Base-by-base conservation (phyloP, 1,140 invertebrate species). In the Bombyx mandarina region DNA sequence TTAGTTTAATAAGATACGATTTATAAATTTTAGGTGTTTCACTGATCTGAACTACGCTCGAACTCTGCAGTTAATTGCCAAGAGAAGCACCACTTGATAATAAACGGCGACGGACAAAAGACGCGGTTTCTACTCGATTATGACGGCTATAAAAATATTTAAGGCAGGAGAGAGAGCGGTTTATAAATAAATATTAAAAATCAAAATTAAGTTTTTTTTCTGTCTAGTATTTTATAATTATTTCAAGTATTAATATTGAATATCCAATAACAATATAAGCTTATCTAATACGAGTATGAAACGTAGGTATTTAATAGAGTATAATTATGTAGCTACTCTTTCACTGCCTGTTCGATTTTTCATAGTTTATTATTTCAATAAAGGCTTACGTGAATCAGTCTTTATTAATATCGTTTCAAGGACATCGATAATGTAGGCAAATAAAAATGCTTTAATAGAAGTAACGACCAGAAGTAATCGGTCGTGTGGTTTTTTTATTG, bases 21-120 rank as follows among this genome's bases (percentile, higher is more conserved):
- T 35, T 35, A 35, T 35, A 35, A 35, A 35, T 35, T 2, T 35
- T 35, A 35, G 4, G 26, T 35, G 26, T 35, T 35, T 35, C 2
- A 35, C 26, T 35, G 26, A 35, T 18, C 26, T 35, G 26, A 35
- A 35, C 7, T 61, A 49, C 56, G 58, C 52, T 22, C 54, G 56
- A 56, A 57, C 59, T 64, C 71, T 78, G 73, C 64, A 69, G 52
- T 71, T 78, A 78, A 78, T 75, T 62, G 71, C 64, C 62, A 63
- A 58, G 64, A 73, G 62, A 65, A 69, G 63, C 62, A 59, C 50
- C 67, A 63, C 62, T 70, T 69, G 54, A 65, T 65, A 65, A 69
- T 69, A 71, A 67, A 57, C 62, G 55, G 50, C 56, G 62, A 59
- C 61, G 66, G 65, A 76, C 71, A 78, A 76, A 74, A 72, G 71